Evolutionary conservation across 1,140 invertebrate species (phyloP).

Genomic region (Melanaphis sacchari): DNA sequence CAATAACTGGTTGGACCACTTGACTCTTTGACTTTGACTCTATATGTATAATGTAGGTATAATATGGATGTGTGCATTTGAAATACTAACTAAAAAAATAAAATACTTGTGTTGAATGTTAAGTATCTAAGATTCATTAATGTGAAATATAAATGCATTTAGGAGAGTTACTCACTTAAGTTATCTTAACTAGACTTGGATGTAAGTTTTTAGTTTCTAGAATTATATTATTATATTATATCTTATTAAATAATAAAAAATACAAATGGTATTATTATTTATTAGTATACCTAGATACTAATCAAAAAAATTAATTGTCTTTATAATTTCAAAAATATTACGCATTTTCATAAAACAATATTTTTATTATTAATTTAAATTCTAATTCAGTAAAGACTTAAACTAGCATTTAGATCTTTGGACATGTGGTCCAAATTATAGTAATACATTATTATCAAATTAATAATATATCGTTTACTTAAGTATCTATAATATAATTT

Average conservation of each 20-base stretch:
- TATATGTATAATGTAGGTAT: background rate
- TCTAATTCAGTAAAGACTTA: background rate
- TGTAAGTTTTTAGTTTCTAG: background rate
- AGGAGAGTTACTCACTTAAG: background rate
- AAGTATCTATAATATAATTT: background rate
- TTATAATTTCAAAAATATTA: background rate
- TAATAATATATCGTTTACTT: background rate
- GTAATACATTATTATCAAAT: background rate
- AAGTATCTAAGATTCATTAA: background rate
- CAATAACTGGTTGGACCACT: constrained; percentile 26
- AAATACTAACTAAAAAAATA: background rate
- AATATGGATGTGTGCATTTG: background rate
- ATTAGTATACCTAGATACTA: background rate
- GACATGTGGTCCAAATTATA: too few relatives aligned
- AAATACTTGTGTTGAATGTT: background rate
- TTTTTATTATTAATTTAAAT: background rate
- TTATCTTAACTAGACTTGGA: background rate
- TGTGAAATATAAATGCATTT: background rate
- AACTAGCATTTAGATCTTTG: background rate
- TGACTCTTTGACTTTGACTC: background rate
- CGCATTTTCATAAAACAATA: background rate
- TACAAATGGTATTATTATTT: background rate
- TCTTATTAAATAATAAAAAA: background rate
- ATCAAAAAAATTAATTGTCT: background rate
- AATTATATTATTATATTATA: background rate